phyloP scores from a whole-genome alignment of 2,888 invertebrate genomes.

The Ochlodes sylvanus region DNA sequence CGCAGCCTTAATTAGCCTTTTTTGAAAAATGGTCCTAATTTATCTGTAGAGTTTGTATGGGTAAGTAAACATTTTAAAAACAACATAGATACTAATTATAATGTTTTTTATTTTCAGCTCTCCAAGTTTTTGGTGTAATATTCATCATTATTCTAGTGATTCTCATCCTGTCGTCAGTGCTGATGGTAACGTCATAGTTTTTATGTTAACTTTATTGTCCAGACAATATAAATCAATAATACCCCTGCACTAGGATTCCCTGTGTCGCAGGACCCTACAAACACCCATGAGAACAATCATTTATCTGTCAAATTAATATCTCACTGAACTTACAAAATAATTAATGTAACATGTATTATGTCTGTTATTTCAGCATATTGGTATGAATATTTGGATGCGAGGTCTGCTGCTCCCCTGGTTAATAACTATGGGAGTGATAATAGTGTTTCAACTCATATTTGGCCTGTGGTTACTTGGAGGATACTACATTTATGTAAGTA shows the following conservation, averaged over 20 bases:
- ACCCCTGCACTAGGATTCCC: no score
- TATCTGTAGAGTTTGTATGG: no score
- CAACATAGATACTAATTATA: not conserved
- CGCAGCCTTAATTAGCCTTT: no score
- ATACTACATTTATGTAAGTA: conserved; percentile 95
- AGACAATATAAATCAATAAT: no score
- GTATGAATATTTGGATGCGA: conserved; percentile 88
- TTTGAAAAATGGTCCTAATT: no score
- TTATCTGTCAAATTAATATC: no score
- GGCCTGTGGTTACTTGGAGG: conserved; percentile 94
- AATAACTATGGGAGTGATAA: conserved; percentile 87
- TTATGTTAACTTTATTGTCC: no score
- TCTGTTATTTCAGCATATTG: conserved; percentile 77
- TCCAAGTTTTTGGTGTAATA: conserved; percentile 88
- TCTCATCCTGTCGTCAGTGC: conserved; percentile 83
- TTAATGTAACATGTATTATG: conserved; percentile 5
- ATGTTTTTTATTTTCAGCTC: conserved; percentile 83
- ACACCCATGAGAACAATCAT: no score
- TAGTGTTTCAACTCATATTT: conserved; percentile 91
- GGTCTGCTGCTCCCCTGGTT: conserved; percentile 94
- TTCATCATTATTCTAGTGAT: conserved; percentile 85
- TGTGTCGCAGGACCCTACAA: no score
- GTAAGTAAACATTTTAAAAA: no score
- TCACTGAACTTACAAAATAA: no score
- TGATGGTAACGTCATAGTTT: conserved; percentile 73